phyloP scores from a whole-genome alignment of 92 coral and sea anemone genomes.

The Siderastrea siderea region DNA sequence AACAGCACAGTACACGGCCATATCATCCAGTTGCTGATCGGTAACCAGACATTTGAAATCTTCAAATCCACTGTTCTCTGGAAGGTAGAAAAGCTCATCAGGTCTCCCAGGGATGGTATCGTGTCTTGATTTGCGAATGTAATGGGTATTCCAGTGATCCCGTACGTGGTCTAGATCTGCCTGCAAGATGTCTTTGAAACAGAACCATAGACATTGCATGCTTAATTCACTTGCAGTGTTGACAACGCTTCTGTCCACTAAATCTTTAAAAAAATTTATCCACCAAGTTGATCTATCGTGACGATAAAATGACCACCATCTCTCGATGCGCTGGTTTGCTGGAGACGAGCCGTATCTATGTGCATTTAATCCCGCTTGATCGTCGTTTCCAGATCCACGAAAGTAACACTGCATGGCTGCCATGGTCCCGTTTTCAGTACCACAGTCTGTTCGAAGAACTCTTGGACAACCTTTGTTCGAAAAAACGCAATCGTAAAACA shows the following conservation, averaged over 20 bases:
- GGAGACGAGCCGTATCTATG: conserved; percentile 49
- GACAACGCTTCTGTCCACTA: conserved; percentile 24
- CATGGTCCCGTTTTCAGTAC: conserved; percentile 48
- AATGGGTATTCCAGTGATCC: conserved; percentile 79
- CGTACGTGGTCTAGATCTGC: conserved; percentile 32
- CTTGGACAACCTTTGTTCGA: conserved; percentile 56
- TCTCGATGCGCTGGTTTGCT: conserved; percentile 45
- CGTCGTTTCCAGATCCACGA: conserved; percentile 2
- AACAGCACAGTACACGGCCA: conserved; percentile 28
- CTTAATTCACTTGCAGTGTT: conserved; percentile 38
- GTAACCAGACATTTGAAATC: conserved; percentile 34
- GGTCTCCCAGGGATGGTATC: conserved; percentile 58
- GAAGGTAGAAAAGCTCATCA: conserved; percentile 45
- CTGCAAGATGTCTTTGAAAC: conserved; percentile 10
- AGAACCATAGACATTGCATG: conserved; percentile 32
- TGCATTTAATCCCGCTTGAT: conserved; percentile 33
- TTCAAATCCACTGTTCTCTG: conserved; percentile 41
- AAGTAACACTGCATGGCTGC: conserved; percentile 54
- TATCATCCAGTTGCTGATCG: conserved; percentile 33
- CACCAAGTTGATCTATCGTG: conserved; percentile 49
- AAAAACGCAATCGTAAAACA: conserved; percentile 54
- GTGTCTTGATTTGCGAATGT: conserved; percentile 26
- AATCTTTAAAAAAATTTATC: conserved; percentile 35
- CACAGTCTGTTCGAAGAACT: conserved; percentile 40
- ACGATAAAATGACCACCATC: conserved; percentile 35